Evolutionary conservation across 2,888 invertebrate species (phyloP).

Genomic region (Chrysina gloriosa): DNA sequence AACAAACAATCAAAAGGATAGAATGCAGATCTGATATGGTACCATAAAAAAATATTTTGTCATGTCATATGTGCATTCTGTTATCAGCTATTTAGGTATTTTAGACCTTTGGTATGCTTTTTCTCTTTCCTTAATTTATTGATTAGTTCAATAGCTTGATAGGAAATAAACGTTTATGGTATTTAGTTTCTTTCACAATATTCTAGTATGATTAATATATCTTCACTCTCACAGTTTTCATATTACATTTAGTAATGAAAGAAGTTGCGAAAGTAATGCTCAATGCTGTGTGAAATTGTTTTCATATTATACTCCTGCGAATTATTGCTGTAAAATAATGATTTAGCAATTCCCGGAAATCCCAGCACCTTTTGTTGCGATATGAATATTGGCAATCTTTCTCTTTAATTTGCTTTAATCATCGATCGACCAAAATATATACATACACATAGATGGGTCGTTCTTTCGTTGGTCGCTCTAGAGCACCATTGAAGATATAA

Average conservation of each 20-base stretch:
- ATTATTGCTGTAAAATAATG: not conserved
- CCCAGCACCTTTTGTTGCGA: not conserved
- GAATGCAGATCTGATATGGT: too few relatives aligned
- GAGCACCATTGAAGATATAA: not conserved
- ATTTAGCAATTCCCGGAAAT: slow-evolving; percentile 21
- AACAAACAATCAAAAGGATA: too few relatives aligned
- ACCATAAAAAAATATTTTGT: too few relatives aligned
- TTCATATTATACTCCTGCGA: slow-evolving; percentile 4
- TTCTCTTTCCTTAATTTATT: too few relatives aligned
- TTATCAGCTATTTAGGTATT: too few relatives aligned
- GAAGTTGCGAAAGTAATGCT: slow-evolving; percentile 11
- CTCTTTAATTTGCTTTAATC: not conserved
- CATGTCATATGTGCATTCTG: too few relatives aligned
- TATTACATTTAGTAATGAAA: not conserved
- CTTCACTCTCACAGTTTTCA: not conserved
- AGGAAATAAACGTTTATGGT: too few relatives aligned
- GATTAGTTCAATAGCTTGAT: too few relatives aligned
- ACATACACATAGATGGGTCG: not conserved
- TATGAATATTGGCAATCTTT: not conserved
- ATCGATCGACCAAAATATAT: not conserved
- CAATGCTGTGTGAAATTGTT: slow-evolving; percentile 23
- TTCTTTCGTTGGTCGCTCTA: not conserved
- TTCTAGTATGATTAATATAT: slow-evolving; percentile 1
- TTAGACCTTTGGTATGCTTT: too few relatives aligned
- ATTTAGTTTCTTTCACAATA: not conserved